Evolutionary conservation across 2,888 invertebrate species (phyloP).

Genomic region (Catonia carolina): DNA sequence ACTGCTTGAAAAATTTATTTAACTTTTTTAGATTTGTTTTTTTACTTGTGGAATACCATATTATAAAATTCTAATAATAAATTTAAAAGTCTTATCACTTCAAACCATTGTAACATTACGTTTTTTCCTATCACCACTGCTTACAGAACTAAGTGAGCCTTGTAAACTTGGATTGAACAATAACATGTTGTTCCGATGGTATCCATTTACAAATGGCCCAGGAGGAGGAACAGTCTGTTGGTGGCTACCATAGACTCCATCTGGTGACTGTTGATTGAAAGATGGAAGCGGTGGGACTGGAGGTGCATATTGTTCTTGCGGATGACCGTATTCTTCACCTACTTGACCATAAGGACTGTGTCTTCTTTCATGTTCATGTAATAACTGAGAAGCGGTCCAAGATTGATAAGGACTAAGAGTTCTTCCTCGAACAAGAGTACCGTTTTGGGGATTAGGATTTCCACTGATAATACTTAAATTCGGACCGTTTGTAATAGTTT

Average conservation of each 20-base stretch:
- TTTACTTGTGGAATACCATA: too few species aligned
- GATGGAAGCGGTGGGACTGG: constrained; percentile 50
- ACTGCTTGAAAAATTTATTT: too few species aligned
- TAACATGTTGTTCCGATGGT: constrained; percentile 40
- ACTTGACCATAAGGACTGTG: constrained; percentile 44
- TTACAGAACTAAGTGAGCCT: constrained; percentile 52
- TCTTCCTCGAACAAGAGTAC: constrained; percentile 44
- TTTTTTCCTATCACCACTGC: constrained; percentile 48
- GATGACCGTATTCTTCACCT: constrained; percentile 32
- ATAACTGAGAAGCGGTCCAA: constrained; percentile 54
- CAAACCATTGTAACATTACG: constrained; percentile 56
- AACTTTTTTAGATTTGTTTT: too few species aligned
- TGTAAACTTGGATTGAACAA: constrained; percentile 49
- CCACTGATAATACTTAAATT: constrained; percentile 33
- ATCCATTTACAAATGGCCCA: constrained; percentile 34
- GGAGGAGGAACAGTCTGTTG: constrained; percentile 32
- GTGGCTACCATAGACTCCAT: constrained; percentile 43
- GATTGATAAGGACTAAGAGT: constrained; percentile 50
- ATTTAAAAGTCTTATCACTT: constrained; percentile 3
- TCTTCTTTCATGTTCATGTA: constrained; percentile 52
- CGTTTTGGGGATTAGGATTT: constrained; percentile 36
- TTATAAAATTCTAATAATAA: too few species aligned
- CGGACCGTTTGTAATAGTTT: constrained; percentile 27
- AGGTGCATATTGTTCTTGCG: constrained; percentile 40
- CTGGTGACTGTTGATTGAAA: constrained; percentile 42